Percentiles rank a stretch among this genome's conserved stretches.
These are phyloP conservation scores for Hippolais icterina DNA, from an alignment of 2,113 vertebrate genomes.

Conservation along the genomic window DNA sequence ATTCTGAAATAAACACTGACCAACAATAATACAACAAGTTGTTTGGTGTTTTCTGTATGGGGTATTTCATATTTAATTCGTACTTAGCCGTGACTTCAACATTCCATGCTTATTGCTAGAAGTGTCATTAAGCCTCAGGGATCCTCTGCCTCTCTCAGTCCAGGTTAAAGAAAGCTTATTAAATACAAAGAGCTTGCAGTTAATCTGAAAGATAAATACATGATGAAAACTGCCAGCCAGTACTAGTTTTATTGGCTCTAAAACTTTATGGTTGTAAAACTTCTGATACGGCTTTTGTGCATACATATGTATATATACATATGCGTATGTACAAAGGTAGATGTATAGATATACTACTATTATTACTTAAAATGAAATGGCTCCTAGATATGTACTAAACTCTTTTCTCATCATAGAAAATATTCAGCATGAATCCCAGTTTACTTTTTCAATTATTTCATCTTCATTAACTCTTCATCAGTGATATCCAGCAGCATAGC, in stretches of 20 bases:
- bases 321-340: background rate
- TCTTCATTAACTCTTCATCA: background rate
- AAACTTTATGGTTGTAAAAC: background rate
- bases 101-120: constrained; percentile 64
- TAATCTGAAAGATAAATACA: constrained; percentile 74
- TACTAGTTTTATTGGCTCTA: background rate
- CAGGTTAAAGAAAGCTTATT: constrained; percentile 77
- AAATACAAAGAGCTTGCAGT: constrained; percentile 83
- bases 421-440: background rate
- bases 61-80: background rate
- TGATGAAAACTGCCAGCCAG: background rate
- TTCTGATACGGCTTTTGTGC: background rate
- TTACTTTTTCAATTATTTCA: background rate
- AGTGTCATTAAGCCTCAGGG: constrained; percentile 81
- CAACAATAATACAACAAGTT: background rate
- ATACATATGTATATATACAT: background rate
- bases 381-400: background rate
- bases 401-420: background rate
- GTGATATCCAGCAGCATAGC: background rate
- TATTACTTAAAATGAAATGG: background rate
- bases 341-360: background rate
- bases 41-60: background rate
- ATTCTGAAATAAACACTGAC: background rate
- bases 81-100: constrained; percentile 82
- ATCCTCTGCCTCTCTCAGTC: constrained; percentile 82